Conservation (phyloP, 2,797 vertebrate genomes). For the Pseudocheirus occidentalis region DNA sequence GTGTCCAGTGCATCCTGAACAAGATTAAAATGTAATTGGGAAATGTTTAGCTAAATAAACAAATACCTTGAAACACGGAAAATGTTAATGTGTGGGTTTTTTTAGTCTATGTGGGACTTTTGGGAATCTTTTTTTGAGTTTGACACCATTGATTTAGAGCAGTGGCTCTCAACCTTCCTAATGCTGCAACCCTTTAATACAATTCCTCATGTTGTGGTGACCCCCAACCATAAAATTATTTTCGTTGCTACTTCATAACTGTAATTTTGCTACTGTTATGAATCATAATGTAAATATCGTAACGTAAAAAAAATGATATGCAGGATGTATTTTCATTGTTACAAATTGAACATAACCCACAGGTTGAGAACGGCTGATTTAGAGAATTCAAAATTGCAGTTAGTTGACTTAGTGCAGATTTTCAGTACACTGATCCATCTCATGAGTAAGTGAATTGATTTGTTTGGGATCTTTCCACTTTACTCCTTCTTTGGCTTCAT, state of each 20-base stretch:
- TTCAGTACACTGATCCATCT: background rate
- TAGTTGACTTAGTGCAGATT: background rate
- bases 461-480: constrained; percentile 37
- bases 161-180: too few species aligned
- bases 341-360: too few species aligned
- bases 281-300: too few species aligned
- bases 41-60: background rate
- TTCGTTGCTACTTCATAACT: too few species aligned
- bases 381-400: background rate
- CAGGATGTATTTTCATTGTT: too few species aligned
- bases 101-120: background rate
- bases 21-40: background rate
- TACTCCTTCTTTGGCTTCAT: constrained; percentile 21
- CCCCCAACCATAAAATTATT: too few species aligned
- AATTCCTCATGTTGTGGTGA: too few species aligned
- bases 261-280: too few species aligned
- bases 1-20: background rate
- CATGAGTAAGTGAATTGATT: background rate
- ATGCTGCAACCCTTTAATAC: too few species aligned
- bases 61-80: background rate
- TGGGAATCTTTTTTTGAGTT: background rate
- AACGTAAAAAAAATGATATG: too few species aligned
- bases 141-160: background rate
- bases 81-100: background rate
- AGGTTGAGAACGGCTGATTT: too few species aligned